Evolutionary conservation across 2,888 invertebrate species (phyloP).

Genomic region (Agriopis aurantiaria): DNA sequence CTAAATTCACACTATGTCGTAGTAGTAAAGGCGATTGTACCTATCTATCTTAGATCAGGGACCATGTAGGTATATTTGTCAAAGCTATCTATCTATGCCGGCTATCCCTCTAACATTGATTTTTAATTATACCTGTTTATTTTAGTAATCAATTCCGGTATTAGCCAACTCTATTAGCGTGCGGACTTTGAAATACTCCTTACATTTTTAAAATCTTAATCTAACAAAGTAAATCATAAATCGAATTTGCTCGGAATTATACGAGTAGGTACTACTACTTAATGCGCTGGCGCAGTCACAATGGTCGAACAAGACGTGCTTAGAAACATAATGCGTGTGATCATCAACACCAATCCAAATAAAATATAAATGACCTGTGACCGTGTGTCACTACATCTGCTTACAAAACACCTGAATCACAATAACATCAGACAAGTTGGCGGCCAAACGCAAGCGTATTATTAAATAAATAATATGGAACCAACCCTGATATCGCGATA

Average conservation of each 20-base stretch:
- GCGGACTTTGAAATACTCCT: not conserved
- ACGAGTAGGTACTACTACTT: conserved; percentile 18
- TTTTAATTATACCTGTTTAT: not conserved
- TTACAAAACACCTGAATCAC: not conserved
- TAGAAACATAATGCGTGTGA: conserved; percentile 60
- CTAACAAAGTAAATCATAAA: not conserved
- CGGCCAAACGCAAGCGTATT: no score
- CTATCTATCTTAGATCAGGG: no score
- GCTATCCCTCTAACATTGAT: no score
- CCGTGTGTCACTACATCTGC: conserved; percentile 11
- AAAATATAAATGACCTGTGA: conserved; percentile 37
- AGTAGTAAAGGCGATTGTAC: no score
- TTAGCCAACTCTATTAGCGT: not conserved
- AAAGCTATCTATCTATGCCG: no score
- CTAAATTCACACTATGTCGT: no score
- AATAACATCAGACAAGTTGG: not conserved
- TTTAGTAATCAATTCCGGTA: not conserved
- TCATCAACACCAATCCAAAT: conserved; percentile 47
- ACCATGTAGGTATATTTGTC: no score
- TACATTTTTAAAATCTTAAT: not conserved
- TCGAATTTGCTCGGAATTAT: conserved; percentile 30
- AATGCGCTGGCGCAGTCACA: conserved; percentile 44
- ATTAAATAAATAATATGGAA: no score
- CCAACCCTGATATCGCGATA: no score
- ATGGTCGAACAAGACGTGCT: conserved; percentile 58